Percentiles rank a stretch among this genome's conserved stretches.
phyloP scores from a whole-genome alignment of 2,888 invertebrate genomes.

The Perithous albicinctus region DNA sequence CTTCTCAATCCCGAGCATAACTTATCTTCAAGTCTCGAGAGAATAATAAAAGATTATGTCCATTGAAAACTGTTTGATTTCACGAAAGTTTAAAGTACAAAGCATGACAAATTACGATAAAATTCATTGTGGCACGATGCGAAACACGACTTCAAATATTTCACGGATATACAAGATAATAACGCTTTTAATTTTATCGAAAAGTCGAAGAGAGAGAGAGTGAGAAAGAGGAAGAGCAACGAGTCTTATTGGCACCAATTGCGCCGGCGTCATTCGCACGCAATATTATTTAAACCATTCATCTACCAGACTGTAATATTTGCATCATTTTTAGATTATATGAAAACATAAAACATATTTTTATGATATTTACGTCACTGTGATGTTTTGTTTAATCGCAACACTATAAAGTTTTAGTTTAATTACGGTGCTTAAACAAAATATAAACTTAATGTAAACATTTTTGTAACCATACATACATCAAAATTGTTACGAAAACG shows the following conservation, averaged over 20 bases:
- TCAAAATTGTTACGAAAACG: too few relatives aligned
- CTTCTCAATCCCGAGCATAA: constrained; percentile 69
- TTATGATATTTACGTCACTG: too few relatives aligned
- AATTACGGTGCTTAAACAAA: too few relatives aligned
- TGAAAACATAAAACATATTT: too few relatives aligned
- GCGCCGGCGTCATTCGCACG: constrained; percentile 30
- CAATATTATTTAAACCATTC: constrained; percentile 17
- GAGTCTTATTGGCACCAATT: neutral
- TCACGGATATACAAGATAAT: neutral
- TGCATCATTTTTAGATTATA: too few relatives aligned
- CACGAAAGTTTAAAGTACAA: neutral
- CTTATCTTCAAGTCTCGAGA: neutral
- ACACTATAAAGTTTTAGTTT: too few relatives aligned
- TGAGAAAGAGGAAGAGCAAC: too few relatives aligned
- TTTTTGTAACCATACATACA: too few relatives aligned
- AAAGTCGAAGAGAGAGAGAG: too few relatives aligned
- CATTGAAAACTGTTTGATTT: neutral
- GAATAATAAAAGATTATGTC: neutral
- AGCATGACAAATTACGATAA: neutral
- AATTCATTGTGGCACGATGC: neutral
- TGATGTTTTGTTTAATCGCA: too few relatives aligned
- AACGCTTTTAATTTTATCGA: neutral
- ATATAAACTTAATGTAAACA: too few relatives aligned
- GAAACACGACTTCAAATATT: neutral
- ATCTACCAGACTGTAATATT: too few relatives aligned